A percentile compares a stretch with the other conserved stretches of the same genome.
Evolutionary conservation across 1,140 invertebrate species (phyloP).

Genomic region (Drosophila pandora): DNA sequence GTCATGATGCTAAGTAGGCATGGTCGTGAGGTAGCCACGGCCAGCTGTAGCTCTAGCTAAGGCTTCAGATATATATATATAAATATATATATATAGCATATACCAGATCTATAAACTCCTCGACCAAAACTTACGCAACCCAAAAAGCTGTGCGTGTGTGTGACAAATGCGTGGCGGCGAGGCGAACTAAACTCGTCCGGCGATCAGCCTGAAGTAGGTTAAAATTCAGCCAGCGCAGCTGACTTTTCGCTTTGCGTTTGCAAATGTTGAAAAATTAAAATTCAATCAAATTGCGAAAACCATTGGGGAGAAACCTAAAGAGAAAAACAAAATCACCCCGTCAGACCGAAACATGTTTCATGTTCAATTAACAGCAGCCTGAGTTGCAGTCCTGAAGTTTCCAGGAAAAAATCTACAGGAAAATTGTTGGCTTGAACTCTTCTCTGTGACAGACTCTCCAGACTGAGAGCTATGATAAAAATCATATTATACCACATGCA

Average conservation of each 20-base stretch:
- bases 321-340: slow-evolving; percentile 38
- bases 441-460: not conserved
- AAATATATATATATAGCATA: slow-evolving; percentile 11
- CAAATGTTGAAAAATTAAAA: slow-evolving; percentile 68
- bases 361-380: slow-evolving; percentile 54
- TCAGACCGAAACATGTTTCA: slow-evolving; percentile 52
- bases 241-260: slow-evolving; percentile 57
- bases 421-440: slow-evolving; percentile 11
- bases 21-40: slow-evolving; percentile 47
- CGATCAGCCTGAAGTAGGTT: slow-evolving; percentile 65
- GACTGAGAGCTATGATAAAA: slow-evolving; percentile 18
- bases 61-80: not conserved
- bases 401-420: slow-evolving; percentile 20
- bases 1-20: slow-evolving; percentile 61
- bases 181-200: slow-evolving; percentile 63
- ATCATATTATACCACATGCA: slow-evolving; percentile 33
- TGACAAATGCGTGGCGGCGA: slow-evolving; percentile 60
- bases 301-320: slow-evolving; percentile 39
- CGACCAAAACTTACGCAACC: slow-evolving; percentile 50
- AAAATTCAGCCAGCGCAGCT: slow-evolving; percentile 49
- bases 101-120: slow-evolving; percentile 9
- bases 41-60: slow-evolving; percentile 34
- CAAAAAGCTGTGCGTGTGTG: slow-evolving; percentile 44
- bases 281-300: slow-evolving; percentile 72
- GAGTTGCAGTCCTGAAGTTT: not conserved